Conservation (phyloP, 2,113 vertebrate species). For the Melospiza georgiana region DNA sequence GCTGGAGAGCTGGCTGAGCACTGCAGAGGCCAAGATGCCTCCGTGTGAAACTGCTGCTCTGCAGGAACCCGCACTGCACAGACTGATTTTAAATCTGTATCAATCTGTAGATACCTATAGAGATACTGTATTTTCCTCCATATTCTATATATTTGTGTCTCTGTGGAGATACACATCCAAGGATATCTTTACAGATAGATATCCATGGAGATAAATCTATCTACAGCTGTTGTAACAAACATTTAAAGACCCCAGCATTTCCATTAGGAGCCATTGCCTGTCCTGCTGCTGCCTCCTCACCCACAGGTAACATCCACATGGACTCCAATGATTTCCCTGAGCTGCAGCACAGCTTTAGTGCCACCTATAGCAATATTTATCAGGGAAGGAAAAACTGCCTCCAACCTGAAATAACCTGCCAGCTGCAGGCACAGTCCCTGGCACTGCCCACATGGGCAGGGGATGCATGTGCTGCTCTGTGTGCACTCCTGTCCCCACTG, state of each 20-base stretch:
- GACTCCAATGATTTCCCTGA: neutral
- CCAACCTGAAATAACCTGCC: conserved; percentile 35
- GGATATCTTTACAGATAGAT: neutral
- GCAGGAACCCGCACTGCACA: neutral
- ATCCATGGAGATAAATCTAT: neutral
- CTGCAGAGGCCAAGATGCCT: neutral
- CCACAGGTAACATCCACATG: neutral
- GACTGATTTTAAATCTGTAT: neutral
- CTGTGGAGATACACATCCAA: neutral
- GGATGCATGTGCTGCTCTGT: neutral
- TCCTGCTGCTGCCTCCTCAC: neutral
- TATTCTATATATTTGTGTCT: neutral
- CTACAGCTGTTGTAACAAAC: neutral
- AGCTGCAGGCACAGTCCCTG: neutral
- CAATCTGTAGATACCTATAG: neutral
- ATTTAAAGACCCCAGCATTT: neutral
- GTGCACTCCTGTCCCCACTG: neutral
- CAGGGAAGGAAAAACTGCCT: neutral
- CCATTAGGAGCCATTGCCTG: neutral
- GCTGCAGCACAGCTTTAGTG: neutral
- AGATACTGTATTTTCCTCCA: neutral
- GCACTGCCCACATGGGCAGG: neutral
- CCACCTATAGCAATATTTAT: neutral
- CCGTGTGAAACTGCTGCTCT: neutral
- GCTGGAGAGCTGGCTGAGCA: neutral